phyloP scores from a whole-genome alignment of 2,113 vertebrate species.

The Xiphophorus couchianus region DNA sequence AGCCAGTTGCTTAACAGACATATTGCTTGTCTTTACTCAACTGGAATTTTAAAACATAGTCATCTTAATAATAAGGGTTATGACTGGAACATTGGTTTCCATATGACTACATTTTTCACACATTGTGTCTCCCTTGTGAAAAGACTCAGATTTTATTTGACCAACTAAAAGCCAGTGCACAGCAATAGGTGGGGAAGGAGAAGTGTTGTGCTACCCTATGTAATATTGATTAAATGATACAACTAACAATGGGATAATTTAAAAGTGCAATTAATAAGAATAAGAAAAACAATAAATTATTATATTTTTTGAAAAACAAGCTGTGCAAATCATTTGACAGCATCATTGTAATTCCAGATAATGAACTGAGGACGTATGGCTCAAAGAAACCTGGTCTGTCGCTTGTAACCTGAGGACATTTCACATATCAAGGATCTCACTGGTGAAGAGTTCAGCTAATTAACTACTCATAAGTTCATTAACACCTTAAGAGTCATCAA shows the following conservation, averaged over 20 bases:
- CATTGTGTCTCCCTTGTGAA: too few relatives aligned
- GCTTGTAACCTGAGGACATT: background rate
- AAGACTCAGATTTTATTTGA: background rate
- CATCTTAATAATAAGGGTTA: too few relatives aligned
- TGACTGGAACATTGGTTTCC: too few relatives aligned
- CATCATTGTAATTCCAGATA: too few relatives aligned
- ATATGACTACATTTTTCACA: too few relatives aligned
- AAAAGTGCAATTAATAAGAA: background rate
- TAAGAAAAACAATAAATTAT: too few relatives aligned
- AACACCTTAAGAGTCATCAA: constrained; percentile 6
- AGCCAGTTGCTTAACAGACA: too few relatives aligned
- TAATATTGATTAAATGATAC: background rate
- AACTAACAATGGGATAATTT: background rate
- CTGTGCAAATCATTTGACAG: too few relatives aligned
- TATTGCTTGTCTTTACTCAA: too few relatives aligned
- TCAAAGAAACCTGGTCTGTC: background rate
- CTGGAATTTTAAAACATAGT: too few relatives aligned
- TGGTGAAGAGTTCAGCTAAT: background rate
- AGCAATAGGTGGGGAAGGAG: background rate
- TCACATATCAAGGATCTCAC: background rate
- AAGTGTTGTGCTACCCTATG: background rate
- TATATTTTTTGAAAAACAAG: too few relatives aligned
- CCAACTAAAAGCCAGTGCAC: background rate
- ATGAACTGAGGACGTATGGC: too few relatives aligned
- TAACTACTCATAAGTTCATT: background rate